Percentiles rank a stretch among this genome's conserved stretches.
phyloP scores from a whole-genome alignment of 2,888 invertebrate species.

The Mechanitis mazaeus region DNA sequence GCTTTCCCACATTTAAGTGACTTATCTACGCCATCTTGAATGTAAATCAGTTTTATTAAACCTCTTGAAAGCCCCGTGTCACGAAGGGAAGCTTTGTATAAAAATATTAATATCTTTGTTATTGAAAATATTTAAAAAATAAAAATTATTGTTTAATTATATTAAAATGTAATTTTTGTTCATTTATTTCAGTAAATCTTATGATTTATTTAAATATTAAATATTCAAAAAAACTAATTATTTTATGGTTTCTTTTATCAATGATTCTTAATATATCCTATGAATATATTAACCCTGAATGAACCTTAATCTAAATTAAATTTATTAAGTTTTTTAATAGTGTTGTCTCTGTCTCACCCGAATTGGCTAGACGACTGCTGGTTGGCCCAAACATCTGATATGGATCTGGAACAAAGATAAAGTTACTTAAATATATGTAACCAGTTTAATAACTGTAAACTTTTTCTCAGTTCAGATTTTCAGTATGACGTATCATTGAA shows the following conservation, averaged over 20 bases:
- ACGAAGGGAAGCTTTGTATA: background rate
- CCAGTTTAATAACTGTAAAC: background rate
- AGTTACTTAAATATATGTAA: background rate
- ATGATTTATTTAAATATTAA: too few species aligned
- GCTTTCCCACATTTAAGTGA: conserved; percentile 43
- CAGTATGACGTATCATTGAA: too few species aligned
- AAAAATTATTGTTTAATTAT: too few species aligned
- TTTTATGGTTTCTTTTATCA: too few species aligned
- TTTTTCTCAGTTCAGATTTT: background rate
- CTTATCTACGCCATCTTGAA: conserved; percentile 40
- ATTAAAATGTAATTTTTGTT: too few species aligned
- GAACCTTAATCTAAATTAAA: too few species aligned
- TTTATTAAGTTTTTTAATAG: background rate
- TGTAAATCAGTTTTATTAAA: conserved; percentile 5
- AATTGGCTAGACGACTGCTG: conserved; percentile 96
- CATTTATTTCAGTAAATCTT: too few species aligned
- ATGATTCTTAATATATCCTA: too few species aligned
- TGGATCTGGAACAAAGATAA: conserved; percentile 86
- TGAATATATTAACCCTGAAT: too few species aligned
- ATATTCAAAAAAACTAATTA: too few species aligned
- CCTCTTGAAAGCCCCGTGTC: background rate
- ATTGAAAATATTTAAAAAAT: too few species aligned
- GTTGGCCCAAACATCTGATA: conserved; percentile 99
- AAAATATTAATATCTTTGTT: too few species aligned
- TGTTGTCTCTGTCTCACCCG: conserved; percentile 78